A percentile compares a stretch with the other conserved stretches of the same genome.
These are phyloP conservation scores for Neosalanx taihuensis DNA, from an alignment of 2,797 vertebrate genomes.

Conservation along the genomic window DNA sequence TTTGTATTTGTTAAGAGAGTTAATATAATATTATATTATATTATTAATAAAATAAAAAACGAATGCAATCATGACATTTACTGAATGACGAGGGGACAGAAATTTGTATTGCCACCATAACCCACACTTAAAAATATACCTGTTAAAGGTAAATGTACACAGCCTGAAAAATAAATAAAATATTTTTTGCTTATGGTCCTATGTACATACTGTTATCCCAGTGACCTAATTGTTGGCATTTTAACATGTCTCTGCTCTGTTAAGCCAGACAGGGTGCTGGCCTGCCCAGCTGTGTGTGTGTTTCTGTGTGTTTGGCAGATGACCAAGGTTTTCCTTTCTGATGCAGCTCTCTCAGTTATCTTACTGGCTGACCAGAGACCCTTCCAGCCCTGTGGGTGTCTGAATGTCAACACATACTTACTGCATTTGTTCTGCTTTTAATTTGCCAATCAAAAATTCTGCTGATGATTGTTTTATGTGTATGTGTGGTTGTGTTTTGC, in stretches of 20 bases:
- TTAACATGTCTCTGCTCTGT: not conserved
- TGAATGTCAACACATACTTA: not conserved
- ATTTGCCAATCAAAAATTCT: not conserved
- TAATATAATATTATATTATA: too few species aligned
- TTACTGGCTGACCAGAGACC: not conserved
- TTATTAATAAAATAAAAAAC: too few species aligned
- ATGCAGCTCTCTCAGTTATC: conserved; percentile 4
- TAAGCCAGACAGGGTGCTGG: conserved; percentile 1
- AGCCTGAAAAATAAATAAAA: too few species aligned
- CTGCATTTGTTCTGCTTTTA: not conserved
- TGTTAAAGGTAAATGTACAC: too few species aligned
- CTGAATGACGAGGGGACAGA: not conserved
- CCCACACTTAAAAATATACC: too few species aligned
- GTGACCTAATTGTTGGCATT: not conserved
- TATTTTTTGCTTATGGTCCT: not conserved
- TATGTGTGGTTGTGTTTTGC: not conserved
- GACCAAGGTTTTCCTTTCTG: not conserved
- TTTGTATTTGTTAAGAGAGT: too few species aligned
- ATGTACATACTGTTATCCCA: not conserved
- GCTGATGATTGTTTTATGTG: not conserved
- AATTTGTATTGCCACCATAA: conserved; percentile 3
- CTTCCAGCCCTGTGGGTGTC: not conserved
- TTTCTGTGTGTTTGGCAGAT: not conserved
- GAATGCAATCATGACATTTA: too few species aligned
- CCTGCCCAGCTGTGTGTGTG: not conserved